These are phyloP conservation scores for Pteropus rufus DNA, from an alignment of 2,797 vertebrate species.

Conservation along the genomic window DNA sequence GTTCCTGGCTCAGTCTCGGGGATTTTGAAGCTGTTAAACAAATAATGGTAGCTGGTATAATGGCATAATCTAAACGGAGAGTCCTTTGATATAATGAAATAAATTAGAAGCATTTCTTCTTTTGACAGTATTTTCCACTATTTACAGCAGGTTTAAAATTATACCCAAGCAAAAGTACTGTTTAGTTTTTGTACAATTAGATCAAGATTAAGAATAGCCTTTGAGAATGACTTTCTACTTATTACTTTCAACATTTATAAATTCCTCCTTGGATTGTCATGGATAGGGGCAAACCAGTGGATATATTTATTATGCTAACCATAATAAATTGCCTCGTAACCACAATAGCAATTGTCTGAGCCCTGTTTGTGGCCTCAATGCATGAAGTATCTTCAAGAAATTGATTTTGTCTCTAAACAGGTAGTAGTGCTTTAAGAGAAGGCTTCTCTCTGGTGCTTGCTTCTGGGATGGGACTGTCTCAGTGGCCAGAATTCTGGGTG, in stretches of 20 bases:
- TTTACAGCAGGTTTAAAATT: slow-evolving; percentile 43
- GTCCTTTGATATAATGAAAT: background rate
- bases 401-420: background rate
- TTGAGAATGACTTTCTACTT: slow-evolving; percentile 25
- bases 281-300: background rate
- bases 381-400: background rate
- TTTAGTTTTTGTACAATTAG: slow-evolving; percentile 21
- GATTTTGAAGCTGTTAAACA: background rate
- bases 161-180: background rate
- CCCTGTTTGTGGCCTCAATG: background rate
- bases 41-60: background rate
- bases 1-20: background rate
- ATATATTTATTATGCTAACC: background rate
- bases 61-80: background rate
- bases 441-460: background rate
- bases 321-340: background rate
- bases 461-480: background rate
- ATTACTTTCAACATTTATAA: background rate
- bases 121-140: slow-evolving; percentile 19
- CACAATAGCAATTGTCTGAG: background rate
- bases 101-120: slow-evolving; percentile 8
- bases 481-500: too few species aligned
- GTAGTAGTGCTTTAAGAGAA: background rate
- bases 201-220: slow-evolving; percentile 28
- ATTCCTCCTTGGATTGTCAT: background rate